These are phyloP conservation scores for Deladenus siricidicola DNA, from an alignment of 2,888 invertebrate genomes.

Conservation along the genomic window DNA sequence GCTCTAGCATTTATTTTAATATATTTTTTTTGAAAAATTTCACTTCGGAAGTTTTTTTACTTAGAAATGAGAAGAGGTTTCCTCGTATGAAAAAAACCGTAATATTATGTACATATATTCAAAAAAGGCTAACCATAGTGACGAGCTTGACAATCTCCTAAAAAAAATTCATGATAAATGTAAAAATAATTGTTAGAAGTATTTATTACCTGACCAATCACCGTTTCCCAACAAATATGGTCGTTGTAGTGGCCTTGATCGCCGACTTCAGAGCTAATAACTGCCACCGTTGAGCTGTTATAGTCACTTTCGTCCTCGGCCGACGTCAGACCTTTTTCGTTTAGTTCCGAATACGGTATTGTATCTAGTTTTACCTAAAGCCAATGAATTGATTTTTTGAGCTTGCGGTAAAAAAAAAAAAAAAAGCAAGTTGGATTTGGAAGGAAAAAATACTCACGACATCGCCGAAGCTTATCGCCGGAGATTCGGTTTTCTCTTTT, in stretches of 20 bases:
- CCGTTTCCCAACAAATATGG: slow-evolving; percentile 86
- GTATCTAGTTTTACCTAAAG: slow-evolving; percentile 6
- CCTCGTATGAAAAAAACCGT: no score
- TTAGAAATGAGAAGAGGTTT: no score
- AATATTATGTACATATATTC: no score
- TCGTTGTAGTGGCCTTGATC: slow-evolving; percentile 25
- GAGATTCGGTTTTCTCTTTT: background rate
- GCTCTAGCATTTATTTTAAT: no score
- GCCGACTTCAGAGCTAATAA: background rate
- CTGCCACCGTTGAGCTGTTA: background rate
- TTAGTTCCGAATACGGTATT: background rate
- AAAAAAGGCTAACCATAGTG: slow-evolving; percentile 68
- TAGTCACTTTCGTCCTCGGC: background rate
- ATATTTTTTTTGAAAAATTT: no score
- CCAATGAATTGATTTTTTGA: no score
- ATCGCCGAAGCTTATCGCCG: slow-evolving; percentile 5
- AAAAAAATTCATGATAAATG: slow-evolving; percentile 3
- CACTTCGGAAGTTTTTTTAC: no score
- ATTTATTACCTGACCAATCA: slow-evolving; percentile 71
- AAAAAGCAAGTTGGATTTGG: no score
- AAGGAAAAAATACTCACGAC: background rate
- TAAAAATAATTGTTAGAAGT: background rate
- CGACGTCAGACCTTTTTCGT: background rate
- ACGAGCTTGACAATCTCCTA: slow-evolving; percentile 83
- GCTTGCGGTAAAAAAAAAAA: no score